phyloP scores from a whole-genome alignment of 64 coral and sea anemone genomes.

The Stichodactyla mertensii region DNA sequence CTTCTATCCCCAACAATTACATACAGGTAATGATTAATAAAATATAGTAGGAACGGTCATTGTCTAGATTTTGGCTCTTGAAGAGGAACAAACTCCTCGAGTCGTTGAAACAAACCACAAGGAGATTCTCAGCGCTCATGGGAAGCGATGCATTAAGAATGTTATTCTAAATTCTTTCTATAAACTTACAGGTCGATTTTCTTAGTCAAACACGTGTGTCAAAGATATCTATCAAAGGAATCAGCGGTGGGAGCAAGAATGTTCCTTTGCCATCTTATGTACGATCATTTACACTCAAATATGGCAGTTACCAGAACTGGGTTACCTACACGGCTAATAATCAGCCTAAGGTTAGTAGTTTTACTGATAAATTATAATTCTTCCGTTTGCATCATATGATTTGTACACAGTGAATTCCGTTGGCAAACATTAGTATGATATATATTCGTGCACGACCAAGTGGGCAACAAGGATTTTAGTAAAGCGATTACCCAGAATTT shows the following conservation, averaged over 20 bases:
- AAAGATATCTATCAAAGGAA: conserved; percentile 19
- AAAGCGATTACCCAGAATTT: too few species aligned
- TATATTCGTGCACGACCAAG: too few species aligned
- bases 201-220: neutral
- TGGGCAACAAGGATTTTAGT: too few species aligned
- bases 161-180: neutral
- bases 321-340: neutral
- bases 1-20: neutral
- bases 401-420: too few species aligned
- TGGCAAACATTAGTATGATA: too few species aligned
- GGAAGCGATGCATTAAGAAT: too few species aligned
- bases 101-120: too few species aligned
- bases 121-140: too few species aligned
- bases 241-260: neutral
- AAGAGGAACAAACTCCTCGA: too few species aligned
- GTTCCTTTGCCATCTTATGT: neutral
- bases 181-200: neutral
- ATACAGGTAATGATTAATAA: neutral
- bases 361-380: neutral
- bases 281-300: neutral
- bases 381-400: too few species aligned
- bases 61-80: too few species aligned
- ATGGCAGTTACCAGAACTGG: conserved; percentile 12
- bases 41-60: too few species aligned
- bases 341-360: neutral